Evolutionary conservation across 2,888 invertebrate species (phyloP).

Genomic region (Gastrophysa polygoni): DNA sequence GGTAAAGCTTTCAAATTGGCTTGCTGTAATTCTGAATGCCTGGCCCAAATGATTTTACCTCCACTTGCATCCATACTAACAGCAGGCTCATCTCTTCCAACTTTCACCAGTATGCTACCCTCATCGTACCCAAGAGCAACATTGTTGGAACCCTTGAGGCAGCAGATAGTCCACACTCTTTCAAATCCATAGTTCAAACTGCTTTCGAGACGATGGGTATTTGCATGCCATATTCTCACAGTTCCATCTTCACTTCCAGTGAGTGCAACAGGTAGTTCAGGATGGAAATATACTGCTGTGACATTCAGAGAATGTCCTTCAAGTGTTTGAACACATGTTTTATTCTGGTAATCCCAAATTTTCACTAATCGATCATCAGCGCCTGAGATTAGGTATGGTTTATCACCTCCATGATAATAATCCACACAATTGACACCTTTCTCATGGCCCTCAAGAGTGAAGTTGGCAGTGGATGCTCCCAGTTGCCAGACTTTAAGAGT

Average conservation of each 20-base stretch:
- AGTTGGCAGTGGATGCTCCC: constrained; percentile 96
- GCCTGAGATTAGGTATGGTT: constrained; percentile 98
- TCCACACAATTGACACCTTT: constrained; percentile 99
- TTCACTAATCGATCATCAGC: constrained; percentile 97
- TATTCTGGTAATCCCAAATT: constrained; percentile 99
- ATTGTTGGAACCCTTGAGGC: constrained; percentile 92
- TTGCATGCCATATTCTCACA: constrained; percentile 97
- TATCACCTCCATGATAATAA: constrained; percentile 97
- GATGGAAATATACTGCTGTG: constrained; percentile 95
- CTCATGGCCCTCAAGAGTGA: constrained; percentile 97
- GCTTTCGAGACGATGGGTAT: constrained; percentile 95
- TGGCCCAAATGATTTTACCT: constrained; percentile 99
- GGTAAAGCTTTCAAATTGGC: constrained; percentile 87
- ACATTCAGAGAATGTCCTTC: constrained; percentile 98
- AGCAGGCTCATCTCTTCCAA: constrained; percentile 96
- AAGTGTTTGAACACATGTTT: constrained; percentile 97
- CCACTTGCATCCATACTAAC: constrained; percentile 99
- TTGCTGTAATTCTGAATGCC: constrained; percentile 98
- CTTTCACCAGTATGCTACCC: constrained; percentile 91
- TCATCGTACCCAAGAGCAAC: constrained; percentile 96
- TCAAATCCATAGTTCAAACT: constrained; percentile 98
- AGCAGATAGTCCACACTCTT: constrained; percentile 95
- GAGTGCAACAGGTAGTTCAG: constrained; percentile 90
- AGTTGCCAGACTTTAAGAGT: constrained; percentile 99
- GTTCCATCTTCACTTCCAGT: constrained; percentile 99